Evolutionary conservation across 2,113 vertebrate genomes (phyloP).

Genomic region (Semicossyphus pulcher): DNA sequence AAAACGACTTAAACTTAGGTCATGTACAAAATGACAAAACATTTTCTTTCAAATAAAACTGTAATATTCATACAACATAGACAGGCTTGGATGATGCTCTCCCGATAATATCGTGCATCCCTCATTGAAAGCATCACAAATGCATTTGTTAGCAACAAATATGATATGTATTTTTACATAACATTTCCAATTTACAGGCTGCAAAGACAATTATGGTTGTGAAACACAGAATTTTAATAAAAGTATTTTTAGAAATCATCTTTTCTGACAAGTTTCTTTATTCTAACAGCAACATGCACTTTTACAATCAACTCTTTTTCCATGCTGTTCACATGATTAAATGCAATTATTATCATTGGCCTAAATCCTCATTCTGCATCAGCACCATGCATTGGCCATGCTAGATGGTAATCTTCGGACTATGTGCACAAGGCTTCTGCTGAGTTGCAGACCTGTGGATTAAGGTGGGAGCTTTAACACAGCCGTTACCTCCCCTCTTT

Average conservation of each 20-base stretch:
- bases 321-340: background rate
- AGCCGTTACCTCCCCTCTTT: background rate
- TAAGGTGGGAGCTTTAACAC: slow-evolving; percentile 56
- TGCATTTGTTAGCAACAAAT: background rate
- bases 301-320: background rate
- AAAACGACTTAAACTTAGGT: no score
- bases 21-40: no score
- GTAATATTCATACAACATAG: no score
- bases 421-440: slow-evolving; percentile 56
- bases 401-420: slow-evolving; percentile 54
- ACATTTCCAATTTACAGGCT: background rate
- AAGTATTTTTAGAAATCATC: background rate
- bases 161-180: background rate
- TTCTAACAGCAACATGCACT: background rate
- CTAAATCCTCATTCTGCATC: slow-evolving; percentile 43
- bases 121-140: background rate
- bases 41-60: no score
- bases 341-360: slow-evolving; percentile 3
- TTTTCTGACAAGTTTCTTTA: slow-evolving; percentile 16
- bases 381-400: background rate
- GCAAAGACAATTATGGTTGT: background rate
- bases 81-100: no score
- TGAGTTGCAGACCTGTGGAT: slow-evolving; percentile 72
- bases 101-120: no score
- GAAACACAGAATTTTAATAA: slow-evolving; percentile 24